Base-by-base conservation (phyloP, 2,888 invertebrate species). In the Xiphydria camelus region DNA sequence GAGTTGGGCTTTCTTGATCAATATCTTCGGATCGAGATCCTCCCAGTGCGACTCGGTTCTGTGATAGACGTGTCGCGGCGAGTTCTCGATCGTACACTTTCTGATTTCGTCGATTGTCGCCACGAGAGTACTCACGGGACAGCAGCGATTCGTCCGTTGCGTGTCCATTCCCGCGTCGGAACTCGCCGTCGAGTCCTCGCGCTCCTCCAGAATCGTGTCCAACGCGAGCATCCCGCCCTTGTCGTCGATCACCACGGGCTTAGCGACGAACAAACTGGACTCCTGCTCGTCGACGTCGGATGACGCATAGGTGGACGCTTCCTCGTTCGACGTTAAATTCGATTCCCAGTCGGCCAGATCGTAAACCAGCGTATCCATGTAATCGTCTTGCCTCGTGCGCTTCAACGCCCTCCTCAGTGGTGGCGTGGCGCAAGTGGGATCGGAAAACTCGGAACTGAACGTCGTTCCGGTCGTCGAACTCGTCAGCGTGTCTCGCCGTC, bases 91-190 rank as follows among this genome's bases (percentile, higher is more conserved):
- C 2, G 82, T 80, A 26, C 79, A 79, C 58, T 80, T 81, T 31
- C 83, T 75, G 26, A 84, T 84, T 74, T 83, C 83, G 62, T 83
- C 83, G 47, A 84, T 84, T 2, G 83, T 84, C 7, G 82, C 83
- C 4, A 84, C 83, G 4, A 84, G 69, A 4, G 83, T 81, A 64
- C 83, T 83, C 62, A 81, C 81, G 17, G 80, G 80, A 62, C 51
- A 45, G n/a, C n/a, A n/a, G n/a, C n/a, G n/a, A 10, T 38, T 44
- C 19, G 36, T 44, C n/a, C 43, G 26, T 10, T 35, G 77, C 79
- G 26, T 78, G 64, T 15, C 53, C 18, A 52, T 77, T 70, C 59
- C 79, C 75, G 64, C 80, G 76, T 54, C 63, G 1, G 41, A 35
- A 14, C 56, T 63, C 2, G 59, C 42, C 29, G 47, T 48, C 1